Percentiles rank a stretch among this genome's conserved stretches.
Evolutionary conservation across 2,797 vertebrate genomes (phyloP).

Genomic region (Poecilia gillii): DNA sequence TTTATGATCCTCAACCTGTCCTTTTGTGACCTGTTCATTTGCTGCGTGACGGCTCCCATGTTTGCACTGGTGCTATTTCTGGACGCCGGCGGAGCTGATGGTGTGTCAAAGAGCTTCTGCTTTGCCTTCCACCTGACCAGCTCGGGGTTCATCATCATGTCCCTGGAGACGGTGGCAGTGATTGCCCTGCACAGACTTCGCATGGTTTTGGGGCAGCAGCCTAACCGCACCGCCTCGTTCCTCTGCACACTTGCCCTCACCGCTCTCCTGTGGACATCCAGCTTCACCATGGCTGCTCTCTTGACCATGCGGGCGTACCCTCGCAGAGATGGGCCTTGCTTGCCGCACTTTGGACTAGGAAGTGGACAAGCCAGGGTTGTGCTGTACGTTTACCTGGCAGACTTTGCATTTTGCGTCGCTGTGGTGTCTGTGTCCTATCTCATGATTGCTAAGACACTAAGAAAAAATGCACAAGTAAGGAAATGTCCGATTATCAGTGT

Average conservation of each 20-base stretch:
- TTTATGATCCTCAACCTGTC: conserved; percentile 98
- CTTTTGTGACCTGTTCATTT: conserved; percentile 97
- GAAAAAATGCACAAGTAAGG: conserved; percentile 88
- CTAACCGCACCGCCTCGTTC: conserved; percentile 87
- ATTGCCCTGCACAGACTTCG: conserved; percentile 94
- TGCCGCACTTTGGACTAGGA: conserved; percentile 89
- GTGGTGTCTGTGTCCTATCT: conserved; percentile 92
- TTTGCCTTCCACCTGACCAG: conserved; percentile 95
- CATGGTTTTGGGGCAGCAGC: conserved; percentile 95
- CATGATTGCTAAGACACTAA: conserved; percentile 91
- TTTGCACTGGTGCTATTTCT: conserved; percentile 92
- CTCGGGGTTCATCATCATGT: conserved; percentile 96
- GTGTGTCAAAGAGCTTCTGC: conserved; percentile 90
- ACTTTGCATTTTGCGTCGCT: conserved; percentile 92
- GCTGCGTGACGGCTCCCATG: conserved; percentile 93
- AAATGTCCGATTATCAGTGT: conserved; percentile 85
- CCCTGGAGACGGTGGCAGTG: conserved; percentile 93
- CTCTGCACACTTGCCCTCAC: conserved; percentile 90
- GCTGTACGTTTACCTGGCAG: conserved; percentile 89
- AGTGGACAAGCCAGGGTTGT: conserved; percentile 82
- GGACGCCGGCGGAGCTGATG: conserved; percentile 76
- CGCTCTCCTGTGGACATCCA: conserved; percentile 92
- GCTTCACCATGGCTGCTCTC: conserved; percentile 91
- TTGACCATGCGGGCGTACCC: conserved; percentile 87
- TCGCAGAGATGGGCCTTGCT: conserved; percentile 86